Base-by-base conservation (phyloP, 2,113 vertebrate genomes). In the Mungos mungo region DNA sequence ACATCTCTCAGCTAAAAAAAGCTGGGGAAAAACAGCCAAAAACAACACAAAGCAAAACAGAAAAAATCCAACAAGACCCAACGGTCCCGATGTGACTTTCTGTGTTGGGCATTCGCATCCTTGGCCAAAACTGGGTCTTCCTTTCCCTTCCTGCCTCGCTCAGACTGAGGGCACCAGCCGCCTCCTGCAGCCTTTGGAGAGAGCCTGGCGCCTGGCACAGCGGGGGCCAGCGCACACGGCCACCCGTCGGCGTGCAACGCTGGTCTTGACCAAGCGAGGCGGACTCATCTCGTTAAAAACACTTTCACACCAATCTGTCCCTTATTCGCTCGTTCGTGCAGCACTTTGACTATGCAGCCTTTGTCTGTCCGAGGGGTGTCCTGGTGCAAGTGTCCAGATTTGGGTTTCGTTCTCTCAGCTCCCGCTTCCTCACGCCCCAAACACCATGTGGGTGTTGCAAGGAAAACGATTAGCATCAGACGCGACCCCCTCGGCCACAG, bases 341-440 rank as follows among this genome's bases (percentile, higher is more conserved):
- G 41, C 54, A 9, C 18, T 25, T 19, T 2, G 71, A 65, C 57
- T 1, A 2, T 23, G 57, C 11, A 8, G 74, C 29, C 76, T 23
- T 6, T 27, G 63, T 21, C 35, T 0, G 0, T 2, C 72, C 1
- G 18, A 3, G 21, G 35, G 47, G 3, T 13, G 7, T 16, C 68
- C 47, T 12, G 3, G 15, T 2, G 29, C 69, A 88, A 65, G 65
- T 57, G 38, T 65, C 33, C 89, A 63, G 69, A 57, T 84, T 69
- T 81, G 66, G 65, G 65, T 76, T 91, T 88, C 68, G 38, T 85
- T 88, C 93, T 88, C 14, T 69, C 13, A 38, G 47, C 79, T 77
- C 54, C 84, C 65, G 76, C 47, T 90, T 96, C 94, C 92, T 93
- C 80, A 90, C 84, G 96, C 94, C 63, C 80, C 94, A 90, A 82